These are phyloP conservation scores for Nibea coibor DNA, from an alignment of 2,113 vertebrate genomes.

Conservation along the genomic window DNA sequence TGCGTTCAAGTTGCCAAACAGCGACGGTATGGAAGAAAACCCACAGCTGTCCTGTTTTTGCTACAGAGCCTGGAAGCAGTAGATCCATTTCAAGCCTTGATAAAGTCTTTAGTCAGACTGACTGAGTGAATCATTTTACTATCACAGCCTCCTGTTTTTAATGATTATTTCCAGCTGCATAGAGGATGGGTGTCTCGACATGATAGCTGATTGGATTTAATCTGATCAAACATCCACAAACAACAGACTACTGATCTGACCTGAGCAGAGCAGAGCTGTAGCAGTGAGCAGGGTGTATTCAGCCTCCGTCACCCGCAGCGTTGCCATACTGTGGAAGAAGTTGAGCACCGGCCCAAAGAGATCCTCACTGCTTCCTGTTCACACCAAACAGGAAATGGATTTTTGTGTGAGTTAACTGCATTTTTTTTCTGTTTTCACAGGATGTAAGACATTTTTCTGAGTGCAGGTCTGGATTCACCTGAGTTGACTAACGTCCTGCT, in stretches of 20 bases:
- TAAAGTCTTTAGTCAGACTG: neutral
- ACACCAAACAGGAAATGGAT: neutral
- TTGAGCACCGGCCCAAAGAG: constrained; percentile 88
- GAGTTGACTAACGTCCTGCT: constrained; percentile 57
- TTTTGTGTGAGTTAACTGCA: neutral
- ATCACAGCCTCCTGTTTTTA: neutral
- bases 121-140: constrained; percentile 13
- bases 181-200: neutral
- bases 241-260: constrained; percentile 73
- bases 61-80: neutral
- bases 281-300: constrained; percentile 94
- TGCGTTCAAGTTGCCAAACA: neutral
- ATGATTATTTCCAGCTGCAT: neutral
- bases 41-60: neutral
- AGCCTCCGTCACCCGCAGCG: constrained; percentile 87
- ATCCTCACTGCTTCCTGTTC: constrained; percentile 88
- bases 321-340: constrained; percentile 94
- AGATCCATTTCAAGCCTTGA: neutral
- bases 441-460: neutral
- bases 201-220: constrained; percentile 12
- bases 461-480: constrained; percentile 53
- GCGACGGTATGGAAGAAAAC: neutral
- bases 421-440: neutral
- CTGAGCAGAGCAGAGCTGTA: constrained; percentile 92
- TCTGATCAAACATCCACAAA: neutral